Evolutionary conservation across 2,888 invertebrate genomes (phyloP), one percentile per base, ranked within the genome.

Genomic region (Parnassius apollo): DNA sequence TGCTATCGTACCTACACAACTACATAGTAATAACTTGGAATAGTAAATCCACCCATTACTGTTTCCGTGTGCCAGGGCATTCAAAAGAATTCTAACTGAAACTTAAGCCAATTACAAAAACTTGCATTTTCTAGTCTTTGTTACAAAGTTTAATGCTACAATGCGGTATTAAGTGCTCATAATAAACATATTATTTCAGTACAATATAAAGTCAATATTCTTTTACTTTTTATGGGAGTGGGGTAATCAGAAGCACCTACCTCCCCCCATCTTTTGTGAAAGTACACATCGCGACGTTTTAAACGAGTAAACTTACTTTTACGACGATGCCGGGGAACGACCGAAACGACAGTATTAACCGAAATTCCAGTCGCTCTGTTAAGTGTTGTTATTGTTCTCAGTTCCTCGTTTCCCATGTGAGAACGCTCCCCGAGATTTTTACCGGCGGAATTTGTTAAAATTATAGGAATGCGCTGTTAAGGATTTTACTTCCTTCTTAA

Each of bases 241-340:
- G 54, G 58, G 58, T 62, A 58, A 62, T 54, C 58, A 58, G 53
- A 22, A 42, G 12, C 44, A 12, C 50, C 55, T 7, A 50, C 42
- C 53, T 49, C 53, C 57, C 56, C 57, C 45, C 10, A 45, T 49
- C n/a, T 54, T 61, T 61, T 61, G 46, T 51, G 57, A 56, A 61
- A 57, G 57, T 57, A 61, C 57, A 61, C 57, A 61, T 57, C 52
- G 56, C 56, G 57, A 57, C 61, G 61, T 57, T 61, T 61, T 57
- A 57, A 58, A 62, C 62, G 62, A 58, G 54, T 58, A 54, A 62
- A 62, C 58, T 62, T 62, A 54, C 58, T 62, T 62, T 58, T 61
- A 61, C 61, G 61, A 56, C 57, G 57, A 56, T 57, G 56, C 52
- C 57, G 45, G 61, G 61, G 61, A 61, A 61, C 57, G 61, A 57